Percentiles rank a stretch among this genome's conserved stretches.
Evolutionary conservation across 92 coral and sea anemone species (phyloP).

Genomic region (Paragorgia papillata): DNA sequence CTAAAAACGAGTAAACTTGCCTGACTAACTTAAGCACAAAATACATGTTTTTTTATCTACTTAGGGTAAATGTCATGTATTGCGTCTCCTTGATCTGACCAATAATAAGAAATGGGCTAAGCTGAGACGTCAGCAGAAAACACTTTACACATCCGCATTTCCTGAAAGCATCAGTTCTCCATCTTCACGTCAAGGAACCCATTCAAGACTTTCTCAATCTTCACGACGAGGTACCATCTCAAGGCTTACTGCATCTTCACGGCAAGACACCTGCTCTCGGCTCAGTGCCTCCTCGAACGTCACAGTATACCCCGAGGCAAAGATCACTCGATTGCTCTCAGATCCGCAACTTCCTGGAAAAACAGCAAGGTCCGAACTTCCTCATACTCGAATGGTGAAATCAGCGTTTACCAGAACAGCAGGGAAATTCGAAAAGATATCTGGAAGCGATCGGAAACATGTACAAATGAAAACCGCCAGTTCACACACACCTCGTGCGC

Average conservation of each 20-base stretch:
- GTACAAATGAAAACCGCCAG: neutral
- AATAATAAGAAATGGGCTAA: conserved; percentile 69
- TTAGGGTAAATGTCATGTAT: conserved; percentile 86
- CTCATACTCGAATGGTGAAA: conserved; percentile 23
- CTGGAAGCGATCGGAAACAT: neutral
- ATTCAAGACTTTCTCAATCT: conserved; percentile 33
- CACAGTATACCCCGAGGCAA: neutral
- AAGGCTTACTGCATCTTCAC: conserved; percentile 4
- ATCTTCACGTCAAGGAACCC: conserved; percentile 9
- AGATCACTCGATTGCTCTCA: conserved; percentile 5
- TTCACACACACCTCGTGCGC: neutral
- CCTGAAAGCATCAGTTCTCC: conserved; percentile 10
- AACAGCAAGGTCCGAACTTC: neutral
- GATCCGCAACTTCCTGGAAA: conserved; percentile 9
- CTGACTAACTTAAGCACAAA: too few relatives aligned
- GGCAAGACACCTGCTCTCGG: conserved; percentile 22
- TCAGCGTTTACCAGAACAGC: conserved; percentile 17
- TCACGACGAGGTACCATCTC: too few relatives aligned
- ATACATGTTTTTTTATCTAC: too few relatives aligned
- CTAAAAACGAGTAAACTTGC: too few relatives aligned
- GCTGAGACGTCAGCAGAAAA: conserved; percentile 63
- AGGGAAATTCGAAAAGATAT: neutral
- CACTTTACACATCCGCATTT: conserved; percentile 6
- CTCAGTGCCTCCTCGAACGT: conserved; percentile 16
- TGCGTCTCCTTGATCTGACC: conserved; percentile 82